Evolutionary conservation across 2,888 invertebrate species (phyloP).

Genomic region (Anthoptus insignis): DNA sequence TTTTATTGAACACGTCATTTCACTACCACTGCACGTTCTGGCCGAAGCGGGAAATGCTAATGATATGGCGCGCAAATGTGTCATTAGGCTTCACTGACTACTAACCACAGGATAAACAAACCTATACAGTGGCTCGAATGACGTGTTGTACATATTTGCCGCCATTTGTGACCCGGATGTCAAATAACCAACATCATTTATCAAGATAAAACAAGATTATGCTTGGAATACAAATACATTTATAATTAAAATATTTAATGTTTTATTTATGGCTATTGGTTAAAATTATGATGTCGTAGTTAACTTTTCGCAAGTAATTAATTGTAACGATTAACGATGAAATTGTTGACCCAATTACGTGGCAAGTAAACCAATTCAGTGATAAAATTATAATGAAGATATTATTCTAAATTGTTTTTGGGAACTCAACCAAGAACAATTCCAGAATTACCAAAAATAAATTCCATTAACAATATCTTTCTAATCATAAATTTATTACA

Average conservation of each 20-base stretch:
- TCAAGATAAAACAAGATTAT: neutral
- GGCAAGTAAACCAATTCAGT: neutral
- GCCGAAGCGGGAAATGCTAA: neutral
- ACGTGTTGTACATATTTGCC: neutral
- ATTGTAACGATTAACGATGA: neutral
- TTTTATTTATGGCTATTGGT: neutral
- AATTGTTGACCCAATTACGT: neutral
- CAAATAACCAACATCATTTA: neutral
- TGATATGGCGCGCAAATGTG: conserved; percentile 1
- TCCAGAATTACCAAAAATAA: too few species aligned
- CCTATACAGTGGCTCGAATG: neutral
- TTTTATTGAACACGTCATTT: too few species aligned
- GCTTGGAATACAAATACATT: neutral
- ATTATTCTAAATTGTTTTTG: too few species aligned
- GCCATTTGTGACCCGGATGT: neutral
- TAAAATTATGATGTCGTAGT: neutral
- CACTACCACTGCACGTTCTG: neutral
- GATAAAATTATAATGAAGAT: too few species aligned
- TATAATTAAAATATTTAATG: neutral
- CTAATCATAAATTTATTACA: too few species aligned
- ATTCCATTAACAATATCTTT: too few species aligned
- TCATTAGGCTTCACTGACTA: conserved; percentile 4
- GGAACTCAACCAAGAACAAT: too few species aligned
- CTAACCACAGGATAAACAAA: neutral
- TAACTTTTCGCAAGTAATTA: neutral